These are phyloP conservation scores for Napeogenes sylphis DNA, from an alignment of 2,888 invertebrate genomes.

Conservation along the genomic window DNA sequence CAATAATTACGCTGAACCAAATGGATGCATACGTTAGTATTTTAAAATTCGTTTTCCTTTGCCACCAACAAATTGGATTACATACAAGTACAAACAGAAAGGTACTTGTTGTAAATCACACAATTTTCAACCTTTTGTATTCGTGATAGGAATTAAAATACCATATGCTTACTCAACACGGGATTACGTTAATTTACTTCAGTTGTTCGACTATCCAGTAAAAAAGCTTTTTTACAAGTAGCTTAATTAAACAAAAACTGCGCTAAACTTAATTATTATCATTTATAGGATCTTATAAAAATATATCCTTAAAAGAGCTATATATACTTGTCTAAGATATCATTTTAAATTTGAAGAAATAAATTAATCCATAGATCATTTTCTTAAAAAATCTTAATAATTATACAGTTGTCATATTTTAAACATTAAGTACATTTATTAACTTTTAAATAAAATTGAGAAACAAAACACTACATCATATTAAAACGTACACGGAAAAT, in stretches of 20 bases:
- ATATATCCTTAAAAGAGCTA: too few species aligned
- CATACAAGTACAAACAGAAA: constrained; percentile 7
- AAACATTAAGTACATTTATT: too few species aligned
- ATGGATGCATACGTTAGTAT: constrained; percentile 6
- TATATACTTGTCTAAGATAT: too few species aligned
- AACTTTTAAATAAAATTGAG: too few species aligned
- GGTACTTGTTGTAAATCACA: neutral
- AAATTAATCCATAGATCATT: too few species aligned
- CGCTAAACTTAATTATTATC: neutral
- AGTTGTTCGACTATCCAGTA: neutral
- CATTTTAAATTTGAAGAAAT: too few species aligned
- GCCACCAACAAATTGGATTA: constrained; percentile 11
- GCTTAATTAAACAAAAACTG: constrained; percentile 3
- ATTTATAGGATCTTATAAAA: neutral
- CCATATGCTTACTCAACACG: neutral
- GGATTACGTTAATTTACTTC: constrained; percentile 1
- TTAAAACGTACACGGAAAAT: too few species aligned
- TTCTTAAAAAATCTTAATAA: too few species aligned
- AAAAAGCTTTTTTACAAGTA: neutral
- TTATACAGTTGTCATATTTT: too few species aligned
- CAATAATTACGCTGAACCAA: constrained; percentile 10
- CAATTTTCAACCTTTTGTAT: constrained; percentile 1
- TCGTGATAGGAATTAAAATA: constrained; percentile 6
- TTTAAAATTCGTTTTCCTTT: constrained; percentile 17
- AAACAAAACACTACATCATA: too few species aligned